These are phyloP conservation scores for Germaria angustata DNA, from an alignment of 2,888 invertebrate species.

Conservation along the genomic window DNA sequence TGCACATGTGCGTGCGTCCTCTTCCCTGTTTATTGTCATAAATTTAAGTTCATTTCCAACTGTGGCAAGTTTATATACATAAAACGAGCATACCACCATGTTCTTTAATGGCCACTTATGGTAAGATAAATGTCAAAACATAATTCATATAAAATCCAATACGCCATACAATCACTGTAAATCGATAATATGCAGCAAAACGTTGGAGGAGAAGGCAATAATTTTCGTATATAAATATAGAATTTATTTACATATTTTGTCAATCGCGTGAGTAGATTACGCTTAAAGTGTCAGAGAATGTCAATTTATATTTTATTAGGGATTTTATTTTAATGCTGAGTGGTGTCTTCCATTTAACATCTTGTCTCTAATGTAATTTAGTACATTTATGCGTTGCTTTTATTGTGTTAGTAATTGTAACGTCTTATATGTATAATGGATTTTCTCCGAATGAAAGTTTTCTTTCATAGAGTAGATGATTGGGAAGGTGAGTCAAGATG, in stretches of 20 bases:
- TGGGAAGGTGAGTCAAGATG: constrained; percentile 44
- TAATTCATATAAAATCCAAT: constrained; percentile 39
- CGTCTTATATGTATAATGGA: constrained; percentile 14
- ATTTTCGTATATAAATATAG: not conserved
- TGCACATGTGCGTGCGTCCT: constrained; percentile 6
- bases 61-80: constrained; percentile 35
- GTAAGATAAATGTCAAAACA: constrained; percentile 65
- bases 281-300: constrained; percentile 54
- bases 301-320: constrained; percentile 61
- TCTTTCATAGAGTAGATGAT: not conserved
- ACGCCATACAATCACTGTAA: not conserved
- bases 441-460: constrained; percentile 27
- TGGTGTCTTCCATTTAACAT: not conserved
- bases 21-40: constrained; percentile 39
- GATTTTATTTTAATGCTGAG: not conserved
- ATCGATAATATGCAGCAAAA: constrained; percentile 1
- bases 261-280: constrained; percentile 15
- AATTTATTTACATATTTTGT: constrained; percentile 43
- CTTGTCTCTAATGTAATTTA: constrained; percentile 32
- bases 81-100: constrained; percentile 16
- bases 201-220: not conserved
- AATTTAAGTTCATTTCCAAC: constrained; percentile 38
- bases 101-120: constrained; percentile 56
- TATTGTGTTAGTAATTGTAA: not conserved
- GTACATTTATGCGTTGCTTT: not conserved